Base-by-base conservation (phyloP, 2,888 invertebrate genomes). In the Acleris emargana region DNA sequence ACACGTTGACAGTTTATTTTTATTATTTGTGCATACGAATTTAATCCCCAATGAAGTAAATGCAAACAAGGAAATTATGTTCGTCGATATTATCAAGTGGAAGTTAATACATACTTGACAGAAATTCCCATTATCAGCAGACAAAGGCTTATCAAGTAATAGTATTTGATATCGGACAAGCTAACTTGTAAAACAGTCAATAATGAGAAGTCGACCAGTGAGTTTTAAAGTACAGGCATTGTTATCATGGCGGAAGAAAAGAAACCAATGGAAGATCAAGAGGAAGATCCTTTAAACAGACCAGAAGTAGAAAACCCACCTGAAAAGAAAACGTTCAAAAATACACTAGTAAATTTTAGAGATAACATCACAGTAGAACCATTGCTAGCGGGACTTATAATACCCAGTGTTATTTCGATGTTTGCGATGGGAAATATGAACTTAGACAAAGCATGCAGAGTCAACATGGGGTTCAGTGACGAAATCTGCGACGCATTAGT, bases 361-460 rank as follows among this genome's bases (percentile, higher is more conserved):
- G 81, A 84, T 3, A 95, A 95, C 77, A 95, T 96, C 67, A 96
- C 96, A 0, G 95, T 96, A 2, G 96, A 96, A 79, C 96, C 96
- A 0, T 92, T 96, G 88, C 81, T 96, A 28, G 95, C 95, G 0
- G 95, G 95, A 53, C 94, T 95, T 76, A 95, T 96, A 16, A 93
- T 95, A 82, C 95, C 95, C 18, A 94, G 94, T 80, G 91, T 94
- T 0, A 87, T 94, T 64, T 96, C 96, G 2, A 94, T 95, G 64
- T 89, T 97, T 73, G 96, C 96, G 17, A 96, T 91, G 91, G 75
- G 78, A 17, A 91, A 91, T 77, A 81, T 91, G 5, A 91, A 91
- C 76, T 76, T 91, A 69, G 91, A 91, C 63, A 91, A 91, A 75
- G 91, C 91, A 0, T 91, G 91, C 71, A 78, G 89, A 71, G 91